Evolutionary conservation across 2,113 vertebrate genomes (phyloP).

Genomic region (Tricholaema leucomelas): DNA sequence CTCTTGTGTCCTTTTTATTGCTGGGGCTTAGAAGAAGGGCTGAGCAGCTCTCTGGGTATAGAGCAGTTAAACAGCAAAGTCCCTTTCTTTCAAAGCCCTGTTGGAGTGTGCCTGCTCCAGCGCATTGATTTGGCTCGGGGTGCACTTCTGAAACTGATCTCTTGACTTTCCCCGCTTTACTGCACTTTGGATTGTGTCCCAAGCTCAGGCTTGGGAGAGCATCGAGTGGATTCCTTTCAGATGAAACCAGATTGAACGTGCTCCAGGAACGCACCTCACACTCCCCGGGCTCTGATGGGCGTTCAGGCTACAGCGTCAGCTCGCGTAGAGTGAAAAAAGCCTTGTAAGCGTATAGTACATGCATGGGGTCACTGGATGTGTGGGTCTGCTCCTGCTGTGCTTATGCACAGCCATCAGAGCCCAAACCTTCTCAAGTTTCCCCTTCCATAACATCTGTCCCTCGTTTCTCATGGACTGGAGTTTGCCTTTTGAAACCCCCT

Average conservation of each 20-base stretch:
- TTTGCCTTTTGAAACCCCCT: not conserved
- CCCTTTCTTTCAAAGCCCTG: not conserved
- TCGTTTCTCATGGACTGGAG: accelerated
- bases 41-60: accelerated
- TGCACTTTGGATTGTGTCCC: not conserved
- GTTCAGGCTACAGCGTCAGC: not conserved
- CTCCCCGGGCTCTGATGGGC: not conserved
- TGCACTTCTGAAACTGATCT: not conserved
- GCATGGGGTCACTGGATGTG: not conserved
- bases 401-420: accelerated
- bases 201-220: not conserved
- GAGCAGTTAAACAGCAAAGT: not conserved
- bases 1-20: not conserved
- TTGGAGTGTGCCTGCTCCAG: not conserved
- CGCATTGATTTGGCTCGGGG: not conserved
- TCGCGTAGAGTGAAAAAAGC: not conserved
- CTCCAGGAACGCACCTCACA: conserved; percentile 2
- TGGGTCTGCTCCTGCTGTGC: accelerated
- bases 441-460: not conserved
- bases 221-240: conserved; percentile 12
- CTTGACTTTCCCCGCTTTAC: not conserved
- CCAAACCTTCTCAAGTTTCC: not conserved
- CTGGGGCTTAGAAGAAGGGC: not conserved
- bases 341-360: not conserved
- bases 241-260: not conserved